These are phyloP conservation scores for Caerostris darwini DNA, from an alignment of 1,140 invertebrate species.

Conservation along the genomic window DNA sequence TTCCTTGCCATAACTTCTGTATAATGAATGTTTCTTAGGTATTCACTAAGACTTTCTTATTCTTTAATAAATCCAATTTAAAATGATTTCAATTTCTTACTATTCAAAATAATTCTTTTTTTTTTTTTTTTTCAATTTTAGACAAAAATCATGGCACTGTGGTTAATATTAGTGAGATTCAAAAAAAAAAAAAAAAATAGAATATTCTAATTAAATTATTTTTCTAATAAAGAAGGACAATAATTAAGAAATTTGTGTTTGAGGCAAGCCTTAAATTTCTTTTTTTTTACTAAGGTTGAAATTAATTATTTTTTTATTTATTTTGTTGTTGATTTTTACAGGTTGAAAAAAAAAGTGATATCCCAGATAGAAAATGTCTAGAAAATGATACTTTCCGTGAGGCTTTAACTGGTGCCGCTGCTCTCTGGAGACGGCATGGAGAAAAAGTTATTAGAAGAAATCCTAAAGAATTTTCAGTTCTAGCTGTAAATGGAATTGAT, in stretches of 20 bases:
- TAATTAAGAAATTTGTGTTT: not conserved
- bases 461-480: not conserved
- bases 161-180: not conserved
- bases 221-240: not conserved
- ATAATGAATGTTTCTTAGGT: too few species aligned
- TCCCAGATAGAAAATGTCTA: not conserved
- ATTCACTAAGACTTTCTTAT: too few species aligned
- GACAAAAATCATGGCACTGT: too few species aligned
- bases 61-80: too few species aligned
- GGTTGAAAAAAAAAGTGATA: not conserved
- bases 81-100: too few species aligned
- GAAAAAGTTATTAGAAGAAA: not conserved
- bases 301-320: not conserved
- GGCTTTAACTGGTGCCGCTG: not conserved
- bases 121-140: too few species aligned
- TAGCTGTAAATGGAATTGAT: not conserved
- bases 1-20: too few species aligned
- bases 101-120: too few species aligned
- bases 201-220: not conserved
- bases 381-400: not conserved
- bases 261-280: not conserved
- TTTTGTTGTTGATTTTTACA: not conserved
- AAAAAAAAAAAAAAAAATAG: not conserved
- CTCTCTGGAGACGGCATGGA: constrained; percentile 45
- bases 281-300: not conserved